These are phyloP conservation scores for Melitaea athalia DNA, from an alignment of 2,888 invertebrate genomes.

Conservation along the genomic window DNA sequence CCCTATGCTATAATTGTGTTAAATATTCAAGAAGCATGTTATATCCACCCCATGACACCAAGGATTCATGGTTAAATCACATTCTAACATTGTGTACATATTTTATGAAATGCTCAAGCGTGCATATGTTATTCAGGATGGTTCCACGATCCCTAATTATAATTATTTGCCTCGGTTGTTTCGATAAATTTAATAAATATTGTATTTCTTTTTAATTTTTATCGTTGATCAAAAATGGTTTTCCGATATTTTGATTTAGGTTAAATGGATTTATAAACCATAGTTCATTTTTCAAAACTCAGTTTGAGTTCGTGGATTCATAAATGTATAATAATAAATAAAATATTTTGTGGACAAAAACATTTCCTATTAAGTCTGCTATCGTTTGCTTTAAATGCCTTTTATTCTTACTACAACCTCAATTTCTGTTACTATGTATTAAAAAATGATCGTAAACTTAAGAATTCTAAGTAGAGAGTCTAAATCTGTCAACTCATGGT, in stretches of 20 bases:
- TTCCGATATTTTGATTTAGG: background rate
- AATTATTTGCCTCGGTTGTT: conserved; percentile 50
- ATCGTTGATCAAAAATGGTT: background rate
- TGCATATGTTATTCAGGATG: conserved; percentile 67
- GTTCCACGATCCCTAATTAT: conserved; percentile 59
- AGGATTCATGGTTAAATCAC: conserved; percentile 61
- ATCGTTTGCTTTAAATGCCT: too few relatives aligned
- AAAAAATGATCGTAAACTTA: background rate
- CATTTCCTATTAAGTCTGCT: too few relatives aligned
- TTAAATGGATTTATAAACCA: background rate
- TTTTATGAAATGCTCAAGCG: conserved; percentile 69
- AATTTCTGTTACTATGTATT: too few relatives aligned
- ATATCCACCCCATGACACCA: conserved; percentile 37
- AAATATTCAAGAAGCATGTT: background rate
- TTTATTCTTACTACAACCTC: too few relatives aligned
- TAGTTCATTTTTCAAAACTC: background rate
- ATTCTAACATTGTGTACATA: conserved; percentile 67
- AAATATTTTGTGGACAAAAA: too few relatives aligned
- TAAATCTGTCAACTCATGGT: background rate
- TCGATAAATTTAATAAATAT: conserved; percentile 23
- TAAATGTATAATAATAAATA: too few relatives aligned
- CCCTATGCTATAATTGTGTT: background rate
- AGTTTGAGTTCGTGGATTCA: too few relatives aligned
- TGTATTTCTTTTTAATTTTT: background rate
- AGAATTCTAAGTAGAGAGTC: background rate